Percentiles rank a stretch among this genome's conserved stretches.
phyloP scores from a whole-genome alignment of 2,113 vertebrate genomes.

The Hystrix cristata region DNA sequence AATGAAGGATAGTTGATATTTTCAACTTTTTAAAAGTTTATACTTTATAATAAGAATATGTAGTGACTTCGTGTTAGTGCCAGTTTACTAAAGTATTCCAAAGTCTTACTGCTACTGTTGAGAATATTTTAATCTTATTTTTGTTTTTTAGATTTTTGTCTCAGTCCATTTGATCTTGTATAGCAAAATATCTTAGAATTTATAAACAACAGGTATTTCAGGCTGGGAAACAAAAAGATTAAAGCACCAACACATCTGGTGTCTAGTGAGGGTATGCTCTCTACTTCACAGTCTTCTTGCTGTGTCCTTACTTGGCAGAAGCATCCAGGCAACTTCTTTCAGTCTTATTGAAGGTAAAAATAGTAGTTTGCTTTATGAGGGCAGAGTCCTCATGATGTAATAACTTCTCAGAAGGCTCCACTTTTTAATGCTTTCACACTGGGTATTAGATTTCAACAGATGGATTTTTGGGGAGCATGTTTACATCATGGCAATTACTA shows the following conservation, averaged over 20 bases:
- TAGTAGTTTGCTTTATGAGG: not conserved
- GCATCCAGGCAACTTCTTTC: not conserved
- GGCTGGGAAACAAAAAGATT: not conserved
- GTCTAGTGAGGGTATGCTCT: not conserved
- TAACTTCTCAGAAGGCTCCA: not conserved
- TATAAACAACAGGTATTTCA: not conserved
- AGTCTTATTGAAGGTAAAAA: not conserved
- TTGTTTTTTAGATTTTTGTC: not conserved
- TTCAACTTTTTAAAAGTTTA: not conserved
- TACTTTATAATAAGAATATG: constrained; percentile 9
- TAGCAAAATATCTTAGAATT: not conserved
- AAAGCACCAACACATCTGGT: not conserved
- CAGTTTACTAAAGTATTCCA: constrained; percentile 13
- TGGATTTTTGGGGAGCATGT: not conserved
- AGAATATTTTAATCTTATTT: constrained; percentile 39
- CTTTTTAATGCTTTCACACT: not conserved
- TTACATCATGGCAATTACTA: not conserved
- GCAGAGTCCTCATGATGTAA: not conserved
- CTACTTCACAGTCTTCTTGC: not conserved
- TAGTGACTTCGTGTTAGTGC: not conserved
- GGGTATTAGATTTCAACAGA: not conserved
- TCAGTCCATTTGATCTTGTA: not conserved
- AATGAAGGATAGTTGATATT: not conserved
- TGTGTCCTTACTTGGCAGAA: not conserved
- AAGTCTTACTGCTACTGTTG: not conserved